Conservation (phyloP, 2,888 invertebrate genomes). For the Chrysodeixis includens region DNA sequence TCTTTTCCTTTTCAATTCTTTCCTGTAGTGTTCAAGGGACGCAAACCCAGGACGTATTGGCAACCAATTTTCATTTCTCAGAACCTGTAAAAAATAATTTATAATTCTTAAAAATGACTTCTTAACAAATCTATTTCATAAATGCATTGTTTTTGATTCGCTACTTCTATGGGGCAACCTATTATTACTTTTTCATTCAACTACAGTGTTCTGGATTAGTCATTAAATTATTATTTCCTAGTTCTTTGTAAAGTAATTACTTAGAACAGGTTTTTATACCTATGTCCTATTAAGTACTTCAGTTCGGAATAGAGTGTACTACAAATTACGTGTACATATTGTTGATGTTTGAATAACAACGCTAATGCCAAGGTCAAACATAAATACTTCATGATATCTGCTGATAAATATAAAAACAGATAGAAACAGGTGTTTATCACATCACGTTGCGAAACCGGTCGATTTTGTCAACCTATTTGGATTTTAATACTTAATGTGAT, state of each 20-base stretch:
- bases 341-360: background rate
- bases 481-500: background rate
- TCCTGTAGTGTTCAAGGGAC: constrained; percentile 71
- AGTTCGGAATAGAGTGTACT: background rate
- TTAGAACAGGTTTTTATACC: too few relatives aligned
- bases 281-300: too few relatives aligned
- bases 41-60: constrained; percentile 72
- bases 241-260: too few relatives aligned
- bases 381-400: constrained; percentile 1
- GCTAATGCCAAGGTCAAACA: background rate
- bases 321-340: background rate
- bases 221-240: too few relatives aligned
- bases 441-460: background rate
- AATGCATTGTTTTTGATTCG: too few relatives aligned
- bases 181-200: too few relatives aligned
- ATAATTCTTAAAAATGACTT: too few relatives aligned
- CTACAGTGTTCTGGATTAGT: too few relatives aligned
- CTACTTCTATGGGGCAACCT: too few relatives aligned
- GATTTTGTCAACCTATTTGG: background rate
- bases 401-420: background rate
- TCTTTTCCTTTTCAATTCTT: constrained; percentile 54
- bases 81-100: constrained; percentile 59
- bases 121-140: too few relatives aligned
- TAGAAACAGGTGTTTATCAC: background rate
- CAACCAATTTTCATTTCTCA: constrained; percentile 72